phyloP scores from a whole-genome alignment of 1,140 invertebrate species.

The Dinoponera quadriceps region DNA sequence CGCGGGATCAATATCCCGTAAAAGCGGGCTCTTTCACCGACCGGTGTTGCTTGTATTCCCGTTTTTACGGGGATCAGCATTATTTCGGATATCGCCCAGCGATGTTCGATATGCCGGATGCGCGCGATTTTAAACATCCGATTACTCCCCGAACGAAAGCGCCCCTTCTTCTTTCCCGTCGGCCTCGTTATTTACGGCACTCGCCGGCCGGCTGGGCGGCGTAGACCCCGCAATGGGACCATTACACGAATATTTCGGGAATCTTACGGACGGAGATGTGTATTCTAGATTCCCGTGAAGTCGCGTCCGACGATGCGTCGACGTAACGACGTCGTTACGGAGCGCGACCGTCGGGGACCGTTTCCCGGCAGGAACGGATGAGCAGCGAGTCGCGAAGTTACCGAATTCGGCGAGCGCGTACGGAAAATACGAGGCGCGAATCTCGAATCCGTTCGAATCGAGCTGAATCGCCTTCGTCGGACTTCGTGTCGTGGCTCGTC shows the following conservation, averaged over 20 bases:
- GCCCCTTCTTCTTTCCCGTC: background rate
- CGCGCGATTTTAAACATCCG: constrained; percentile 41
- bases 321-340: background rate
- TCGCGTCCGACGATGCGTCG: too few relatives aligned
- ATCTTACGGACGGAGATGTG: background rate
- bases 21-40: constrained; percentile 48
- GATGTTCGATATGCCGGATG: background rate
- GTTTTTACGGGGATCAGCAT: constrained; percentile 61
- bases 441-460: background rate
- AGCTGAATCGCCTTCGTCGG: background rate
- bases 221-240: too few relatives aligned
- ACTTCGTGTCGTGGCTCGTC: background rate
- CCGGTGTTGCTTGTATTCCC: constrained; percentile 49
- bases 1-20: constrained; percentile 67
- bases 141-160: constrained; percentile 11
- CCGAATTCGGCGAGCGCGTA: background rate
- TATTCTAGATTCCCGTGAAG: too few relatives aligned
- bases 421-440: too few relatives aligned
- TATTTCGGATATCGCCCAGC: constrained; percentile 42
- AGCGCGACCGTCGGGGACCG: background rate
- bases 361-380: background rate
- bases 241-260: background rate
- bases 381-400: background rate
- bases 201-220: background rate
- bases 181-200: background rate